phyloP scores from a whole-genome alignment of 2,113 vertebrate species.

The Alethe castanea region DNA sequence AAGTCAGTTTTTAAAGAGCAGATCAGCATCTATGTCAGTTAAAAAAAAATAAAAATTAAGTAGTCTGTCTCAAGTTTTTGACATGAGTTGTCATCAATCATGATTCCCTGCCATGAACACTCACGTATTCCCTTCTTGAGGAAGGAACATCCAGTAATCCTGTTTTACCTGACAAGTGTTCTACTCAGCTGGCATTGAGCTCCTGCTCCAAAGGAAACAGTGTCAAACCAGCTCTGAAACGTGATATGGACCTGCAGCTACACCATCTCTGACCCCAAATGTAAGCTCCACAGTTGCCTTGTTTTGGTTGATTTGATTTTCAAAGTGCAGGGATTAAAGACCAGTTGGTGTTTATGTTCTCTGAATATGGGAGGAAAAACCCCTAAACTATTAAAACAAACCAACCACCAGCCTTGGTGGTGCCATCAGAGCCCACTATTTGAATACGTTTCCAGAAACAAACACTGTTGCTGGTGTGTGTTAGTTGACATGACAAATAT shows the following conservation, averaged over 20 bases:
- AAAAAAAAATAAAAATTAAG: not conserved
- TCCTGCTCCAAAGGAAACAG: not conserved
- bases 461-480: accelerated
- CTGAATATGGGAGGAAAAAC: accelerated
- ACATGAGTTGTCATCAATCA: not conserved
- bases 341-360: not conserved
- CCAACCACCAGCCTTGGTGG: not conserved
- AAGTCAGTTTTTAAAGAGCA: not conserved
- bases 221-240: not conserved
- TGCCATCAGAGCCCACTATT: not conserved
- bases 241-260: not conserved
- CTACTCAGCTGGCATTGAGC: not conserved
- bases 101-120: not conserved
- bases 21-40: not conserved
- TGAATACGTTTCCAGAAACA: not conserved
- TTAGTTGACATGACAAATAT: not conserved
- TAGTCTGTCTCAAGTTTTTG: not conserved
- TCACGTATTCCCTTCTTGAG: not conserved
- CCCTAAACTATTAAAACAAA: not conserved
- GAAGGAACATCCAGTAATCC: not conserved
- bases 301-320: not conserved
- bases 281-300: not conserved
- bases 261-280: not conserved
- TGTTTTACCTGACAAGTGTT: not conserved
- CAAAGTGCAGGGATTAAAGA: not conserved